Conservation (phyloP, 2,113 vertebrate genomes). For the Columba janthina region DNA sequence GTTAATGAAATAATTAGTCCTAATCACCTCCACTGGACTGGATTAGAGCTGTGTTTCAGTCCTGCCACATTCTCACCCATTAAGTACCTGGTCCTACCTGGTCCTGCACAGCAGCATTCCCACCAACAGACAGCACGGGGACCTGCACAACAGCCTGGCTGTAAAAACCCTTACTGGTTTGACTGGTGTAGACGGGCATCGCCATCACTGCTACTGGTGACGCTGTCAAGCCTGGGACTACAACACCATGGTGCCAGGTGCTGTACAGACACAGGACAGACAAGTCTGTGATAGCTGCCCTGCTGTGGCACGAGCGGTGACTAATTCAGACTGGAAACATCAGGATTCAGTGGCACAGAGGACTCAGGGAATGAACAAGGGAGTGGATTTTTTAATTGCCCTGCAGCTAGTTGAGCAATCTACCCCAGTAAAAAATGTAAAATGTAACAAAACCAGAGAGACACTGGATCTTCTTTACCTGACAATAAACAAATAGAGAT, state of each 20-base stretch:
- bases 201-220: background rate
- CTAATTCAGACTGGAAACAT: background rate
- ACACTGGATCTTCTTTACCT: background rate
- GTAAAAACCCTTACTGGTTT: background rate
- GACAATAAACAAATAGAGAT: background rate
- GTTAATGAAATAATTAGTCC: constrained; percentile 17
- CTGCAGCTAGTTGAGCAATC: background rate
- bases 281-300: background rate
- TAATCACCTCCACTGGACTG: background rate
- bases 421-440: background rate
- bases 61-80: background rate
- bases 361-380: background rate
- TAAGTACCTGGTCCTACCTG: background rate
- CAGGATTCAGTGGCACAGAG: background rate
- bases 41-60: background rate
- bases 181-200: background rate
- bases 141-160: background rate
- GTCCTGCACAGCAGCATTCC: background rate
- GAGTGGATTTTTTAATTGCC: background rate
- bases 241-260: background rate
- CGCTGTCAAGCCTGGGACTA: background rate
- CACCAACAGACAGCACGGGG: background rate
- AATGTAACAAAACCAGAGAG: background rate
- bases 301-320: background rate
- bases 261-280: background rate